A percentile compares a stretch with the other conserved stretches of the same genome.
Conservation (phyloP, 1,140 invertebrate genomes). For the Harlomillsia oculata region DNA sequence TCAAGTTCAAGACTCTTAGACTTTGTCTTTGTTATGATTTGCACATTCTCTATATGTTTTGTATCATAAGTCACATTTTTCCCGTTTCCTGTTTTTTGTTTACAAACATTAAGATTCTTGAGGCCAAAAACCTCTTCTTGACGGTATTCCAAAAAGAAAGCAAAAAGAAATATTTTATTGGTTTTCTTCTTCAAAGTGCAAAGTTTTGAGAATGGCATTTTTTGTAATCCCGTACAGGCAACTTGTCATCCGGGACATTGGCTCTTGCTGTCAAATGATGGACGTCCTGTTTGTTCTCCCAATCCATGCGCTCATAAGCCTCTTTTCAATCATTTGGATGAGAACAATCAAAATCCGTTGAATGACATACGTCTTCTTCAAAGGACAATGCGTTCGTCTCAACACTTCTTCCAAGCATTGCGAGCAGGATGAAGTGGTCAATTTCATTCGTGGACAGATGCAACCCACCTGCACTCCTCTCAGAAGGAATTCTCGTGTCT, state of each 20-base stretch:
- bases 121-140: too few relatives aligned
- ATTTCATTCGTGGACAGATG: neutral
- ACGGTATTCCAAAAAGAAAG: too few relatives aligned
- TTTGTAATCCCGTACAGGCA: neutral
- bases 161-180: too few relatives aligned
- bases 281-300: neutral
- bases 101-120: too few relatives aligned
- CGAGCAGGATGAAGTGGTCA: neutral
- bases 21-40: too few relatives aligned
- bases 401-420: neutral
- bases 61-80: too few relatives aligned
- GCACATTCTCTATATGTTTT: too few relatives aligned
- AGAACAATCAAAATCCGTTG: neutral
- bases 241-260: neutral
- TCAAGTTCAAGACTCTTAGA: too few relatives aligned
- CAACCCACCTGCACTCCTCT: neutral
- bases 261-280: neutral
- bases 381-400: conserved; percentile 1
- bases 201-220: neutral
- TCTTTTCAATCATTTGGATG: neutral
- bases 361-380: neutral
- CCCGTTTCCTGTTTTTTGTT: too few relatives aligned
- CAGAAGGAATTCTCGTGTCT: neutral
- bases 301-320: too few relatives aligned
- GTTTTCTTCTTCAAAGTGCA: neutral